Conservation (phyloP, 2,797 vertebrate species). For the Craterocephalus amniculus region DNA sequence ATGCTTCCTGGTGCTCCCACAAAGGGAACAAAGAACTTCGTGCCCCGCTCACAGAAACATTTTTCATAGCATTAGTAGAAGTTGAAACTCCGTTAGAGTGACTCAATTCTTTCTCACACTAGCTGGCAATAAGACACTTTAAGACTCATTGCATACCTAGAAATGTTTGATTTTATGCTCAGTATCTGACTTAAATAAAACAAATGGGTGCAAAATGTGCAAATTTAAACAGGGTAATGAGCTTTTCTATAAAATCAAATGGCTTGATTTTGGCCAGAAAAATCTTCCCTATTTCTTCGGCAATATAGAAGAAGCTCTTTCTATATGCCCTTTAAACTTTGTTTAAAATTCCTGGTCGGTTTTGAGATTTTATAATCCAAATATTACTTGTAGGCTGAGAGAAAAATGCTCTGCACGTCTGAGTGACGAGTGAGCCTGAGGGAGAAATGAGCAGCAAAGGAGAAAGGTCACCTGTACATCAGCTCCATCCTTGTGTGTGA, state of each 20-base stretch:
- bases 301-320: background rate
- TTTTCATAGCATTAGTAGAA: background rate
- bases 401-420: too few species aligned
- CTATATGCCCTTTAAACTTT: background rate
- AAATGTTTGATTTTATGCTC: background rate
- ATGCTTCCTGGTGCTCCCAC: background rate
- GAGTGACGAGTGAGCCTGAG: too few species aligned
- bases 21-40: slow-evolving; percentile 1
- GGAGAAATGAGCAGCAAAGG: too few species aligned
- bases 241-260: background rate
- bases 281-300: background rate
- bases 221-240: background rate
- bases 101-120: background rate
- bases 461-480: too few species aligned
- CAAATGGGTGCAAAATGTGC: background rate
- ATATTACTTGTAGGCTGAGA: too few species aligned
- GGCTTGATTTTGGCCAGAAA: background rate
- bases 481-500: too few species aligned
- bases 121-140: background rate
- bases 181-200: background rate
- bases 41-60: background rate
- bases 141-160: background rate
- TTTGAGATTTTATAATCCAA: background rate
- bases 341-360: background rate
- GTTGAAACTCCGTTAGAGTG: background rate